phyloP scores from a whole-genome alignment of 2,888 invertebrate genomes.

The Dorcus hopei region DNA sequence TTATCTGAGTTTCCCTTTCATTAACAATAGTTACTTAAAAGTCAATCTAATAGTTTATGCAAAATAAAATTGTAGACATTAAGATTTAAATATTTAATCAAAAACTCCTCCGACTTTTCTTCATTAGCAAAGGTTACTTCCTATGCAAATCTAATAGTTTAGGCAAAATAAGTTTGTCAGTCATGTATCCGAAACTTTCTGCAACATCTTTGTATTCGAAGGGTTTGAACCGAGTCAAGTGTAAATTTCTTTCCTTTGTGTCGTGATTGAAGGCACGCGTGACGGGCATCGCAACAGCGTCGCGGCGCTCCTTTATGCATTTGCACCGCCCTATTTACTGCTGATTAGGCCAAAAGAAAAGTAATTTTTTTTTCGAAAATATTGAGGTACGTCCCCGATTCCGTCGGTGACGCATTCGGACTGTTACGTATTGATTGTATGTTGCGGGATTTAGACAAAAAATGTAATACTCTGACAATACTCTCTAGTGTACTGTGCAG shows the following conservation, averaged over 20 bases:
- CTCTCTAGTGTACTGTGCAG: conserved; percentile 23
- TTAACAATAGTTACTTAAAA: too few species aligned
- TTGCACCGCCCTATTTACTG: not conserved
- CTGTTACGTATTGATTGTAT: conserved; percentile 5
- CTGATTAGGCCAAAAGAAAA: too few species aligned
- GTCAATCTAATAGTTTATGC: too few species aligned
- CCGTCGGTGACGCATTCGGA: not conserved
- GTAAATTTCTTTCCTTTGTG: conserved; percentile 49
- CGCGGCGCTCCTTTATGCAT: not conserved
- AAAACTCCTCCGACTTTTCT: too few species aligned
- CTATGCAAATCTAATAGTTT: too few species aligned
- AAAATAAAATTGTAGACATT: too few species aligned
- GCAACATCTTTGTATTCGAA: conserved; percentile 2
- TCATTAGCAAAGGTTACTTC: too few species aligned
- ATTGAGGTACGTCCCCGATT: not conserved
- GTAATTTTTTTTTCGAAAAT: too few species aligned
- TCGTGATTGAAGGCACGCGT: conserved; percentile 39
- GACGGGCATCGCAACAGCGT: conserved; percentile 8
- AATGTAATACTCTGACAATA: conserved; percentile 13
- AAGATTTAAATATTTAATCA: too few species aligned
- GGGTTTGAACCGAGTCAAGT: conserved; percentile 41
- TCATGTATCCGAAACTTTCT: not conserved
- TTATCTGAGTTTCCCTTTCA: too few species aligned
- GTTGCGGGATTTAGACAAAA: conserved; percentile 15
- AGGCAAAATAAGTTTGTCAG: too few species aligned